Conservation (phyloP, 2,888 invertebrate species). For the Digitonthophagus gazella region DNA sequence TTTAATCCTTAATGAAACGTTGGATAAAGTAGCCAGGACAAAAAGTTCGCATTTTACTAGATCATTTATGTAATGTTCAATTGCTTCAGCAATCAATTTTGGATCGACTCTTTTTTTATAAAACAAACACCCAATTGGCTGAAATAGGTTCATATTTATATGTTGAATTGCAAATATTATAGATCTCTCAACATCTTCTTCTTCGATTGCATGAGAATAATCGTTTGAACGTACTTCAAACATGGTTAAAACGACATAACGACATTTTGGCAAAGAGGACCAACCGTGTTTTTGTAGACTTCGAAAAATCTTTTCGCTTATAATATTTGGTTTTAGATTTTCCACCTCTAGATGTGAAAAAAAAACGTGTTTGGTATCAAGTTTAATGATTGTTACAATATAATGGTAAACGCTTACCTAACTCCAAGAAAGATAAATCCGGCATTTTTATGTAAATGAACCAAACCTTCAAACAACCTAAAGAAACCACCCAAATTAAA, state of each 20-base stretch:
- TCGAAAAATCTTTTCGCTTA: constrained; percentile 22
- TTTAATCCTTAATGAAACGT: constrained; percentile 16
- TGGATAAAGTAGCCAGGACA: constrained; percentile 27
- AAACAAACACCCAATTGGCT: constrained; percentile 21
- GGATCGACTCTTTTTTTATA: neutral
- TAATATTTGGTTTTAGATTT: constrained; percentile 22
- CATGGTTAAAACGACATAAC: constrained; percentile 19
- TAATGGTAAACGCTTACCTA: neutral
- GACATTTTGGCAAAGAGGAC: constrained; percentile 13
- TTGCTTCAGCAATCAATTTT: constrained; percentile 24
- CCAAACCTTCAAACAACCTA: neutral
- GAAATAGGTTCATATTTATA: constrained; percentile 17
- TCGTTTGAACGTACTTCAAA: neutral
- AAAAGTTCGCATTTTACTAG: constrained; percentile 24
- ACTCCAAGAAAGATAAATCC: neutral
- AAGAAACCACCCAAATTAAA: no score
- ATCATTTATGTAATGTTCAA: constrained; percentile 28
- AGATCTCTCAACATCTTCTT: neutral
- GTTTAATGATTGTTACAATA: no score
- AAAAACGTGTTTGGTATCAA: no score
- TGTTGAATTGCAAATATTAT: constrained; percentile 16
- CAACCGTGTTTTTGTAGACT: constrained; percentile 22
- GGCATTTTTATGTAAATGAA: neutral
- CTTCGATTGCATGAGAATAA: neutral
- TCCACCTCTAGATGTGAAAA: constrained; percentile 13